Conservation (phyloP, 2,113 vertebrate genomes). For the Gallinago paraguaiae region DNA sequence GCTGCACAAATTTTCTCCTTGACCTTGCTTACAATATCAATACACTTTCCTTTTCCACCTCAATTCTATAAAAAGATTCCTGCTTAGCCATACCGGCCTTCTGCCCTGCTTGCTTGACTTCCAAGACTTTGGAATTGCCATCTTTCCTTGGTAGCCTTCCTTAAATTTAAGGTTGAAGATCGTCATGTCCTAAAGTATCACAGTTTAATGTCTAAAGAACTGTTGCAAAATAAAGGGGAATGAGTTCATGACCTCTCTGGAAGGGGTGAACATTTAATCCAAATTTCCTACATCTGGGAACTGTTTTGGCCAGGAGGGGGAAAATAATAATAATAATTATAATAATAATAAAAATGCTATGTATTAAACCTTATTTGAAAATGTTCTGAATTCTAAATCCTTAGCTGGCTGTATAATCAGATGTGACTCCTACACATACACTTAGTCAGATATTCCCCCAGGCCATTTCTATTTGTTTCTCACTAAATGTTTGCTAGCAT, state of each 20-base stretch:
- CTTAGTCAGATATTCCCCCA: background rate
- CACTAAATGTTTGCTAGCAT: background rate
- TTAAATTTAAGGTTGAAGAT: background rate
- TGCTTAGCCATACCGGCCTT: background rate
- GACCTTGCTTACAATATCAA: background rate
- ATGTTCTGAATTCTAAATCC: background rate
- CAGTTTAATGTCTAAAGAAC: background rate
- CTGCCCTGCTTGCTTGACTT: background rate
- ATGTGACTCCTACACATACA: background rate
- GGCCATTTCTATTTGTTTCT: background rate
- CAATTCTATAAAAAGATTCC: background rate
- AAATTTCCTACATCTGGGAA: background rate
- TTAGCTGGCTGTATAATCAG: background rate
- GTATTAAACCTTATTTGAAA: background rate
- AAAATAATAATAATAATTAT: background rate
- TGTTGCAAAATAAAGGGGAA: background rate
- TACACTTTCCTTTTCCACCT: background rate
- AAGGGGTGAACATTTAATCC: background rate
- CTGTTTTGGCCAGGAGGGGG: background rate
- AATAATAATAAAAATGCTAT: no score
- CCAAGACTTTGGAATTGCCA: background rate
- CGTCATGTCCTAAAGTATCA: background rate
- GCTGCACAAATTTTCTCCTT: background rate
- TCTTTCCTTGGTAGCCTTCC: background rate
- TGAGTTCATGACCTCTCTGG: fast-evolving